Base-by-base conservation (phyloP, 2,113 vertebrate genomes). In the Ceyx margarethae region DNA sequence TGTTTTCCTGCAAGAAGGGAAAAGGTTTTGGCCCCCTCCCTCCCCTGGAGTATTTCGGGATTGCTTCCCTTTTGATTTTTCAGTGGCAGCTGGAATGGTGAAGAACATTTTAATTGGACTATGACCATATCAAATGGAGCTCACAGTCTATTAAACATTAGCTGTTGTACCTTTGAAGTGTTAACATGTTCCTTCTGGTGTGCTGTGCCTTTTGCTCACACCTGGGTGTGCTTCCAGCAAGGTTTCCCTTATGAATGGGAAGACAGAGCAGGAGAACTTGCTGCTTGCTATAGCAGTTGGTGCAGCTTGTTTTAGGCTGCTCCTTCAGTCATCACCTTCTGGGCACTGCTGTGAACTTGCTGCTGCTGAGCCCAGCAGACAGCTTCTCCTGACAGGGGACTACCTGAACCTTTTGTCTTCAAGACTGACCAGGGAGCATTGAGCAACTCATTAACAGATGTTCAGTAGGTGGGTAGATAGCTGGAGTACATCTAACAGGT, bases 211-310 rank as follows among this genome's bases (percentile, higher is more conserved):
- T 72, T 66, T 33, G 45, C 67, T 46, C 25, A 6, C 45, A 4
- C 6, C 1, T 2, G 3, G 7, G 0, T 9, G 53, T 60, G 20
- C 74, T 73, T 67, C 53, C 51, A 54, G 37, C 2, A 14, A 50
- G n/a, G 33, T 57, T 69, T 76, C 54, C 40, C 33, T 62, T 26
- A 3, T 25, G 29, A 5, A 3, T 31, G 22, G 19, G 37, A 54
- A 21, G 46, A 11, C 23, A 3, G 33, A 0, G 23, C 51, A 22
- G 40, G 11, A 17, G 37, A 18, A 33, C 21, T 61, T 0, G 0
- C 28, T 54, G 2, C 40, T 25, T 45, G n/a, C 23, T 1, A 0
- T 3, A 20, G 46, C 62, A 17, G 17, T 28, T 62, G 40, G 23
- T 50, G 33, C 16, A 35, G 42, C 14, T 4, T 6, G 16, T 77